These are phyloP conservation scores for Tetranychus cinnabarinus DNA, from an alignment of 1,140 invertebrate genomes.

Conservation along the genomic window DNA sequence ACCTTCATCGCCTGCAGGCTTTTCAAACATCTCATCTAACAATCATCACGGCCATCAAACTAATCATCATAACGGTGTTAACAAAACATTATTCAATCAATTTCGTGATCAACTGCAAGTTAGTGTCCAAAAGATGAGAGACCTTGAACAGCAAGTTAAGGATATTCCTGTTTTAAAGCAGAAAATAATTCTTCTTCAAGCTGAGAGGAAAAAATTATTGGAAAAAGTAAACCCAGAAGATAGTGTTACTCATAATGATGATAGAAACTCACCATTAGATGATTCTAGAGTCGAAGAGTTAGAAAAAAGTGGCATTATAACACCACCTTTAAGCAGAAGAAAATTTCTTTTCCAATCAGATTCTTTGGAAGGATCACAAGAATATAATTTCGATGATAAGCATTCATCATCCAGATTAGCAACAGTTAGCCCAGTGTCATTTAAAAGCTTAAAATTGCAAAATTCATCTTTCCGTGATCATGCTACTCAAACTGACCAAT, in stretches of 20 bases:
- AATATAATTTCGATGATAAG: not conserved
- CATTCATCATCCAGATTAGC: too few species aligned
- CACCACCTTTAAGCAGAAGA: conserved; percentile 12
- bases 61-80: too few species aligned
- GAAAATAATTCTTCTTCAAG: conserved; percentile 40
- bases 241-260: too few species aligned
- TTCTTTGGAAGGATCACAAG: not conserved
- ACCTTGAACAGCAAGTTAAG: conserved; percentile 62
- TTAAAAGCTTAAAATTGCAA: too few species aligned
- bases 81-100: conserved; percentile 1
- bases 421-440: too few species aligned
- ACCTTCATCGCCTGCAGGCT: not conserved
- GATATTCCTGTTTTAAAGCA: conserved; percentile 42
- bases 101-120: conserved; percentile 49
- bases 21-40: too few species aligned
- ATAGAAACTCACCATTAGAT: too few species aligned
- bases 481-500: too few species aligned
- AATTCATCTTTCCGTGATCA: too few species aligned
- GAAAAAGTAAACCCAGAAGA: conserved; percentile 26
- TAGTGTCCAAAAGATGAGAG: conserved; percentile 45
- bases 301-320: conserved; percentile 10
- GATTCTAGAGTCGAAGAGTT: conserved; percentile 11
- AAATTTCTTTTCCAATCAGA: not conserved
- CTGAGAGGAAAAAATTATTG: conserved; percentile 42
- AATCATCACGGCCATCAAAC: too few species aligned